Conservation (phyloP, 2,113 vertebrate genomes). For the Nibea coibor region DNA sequence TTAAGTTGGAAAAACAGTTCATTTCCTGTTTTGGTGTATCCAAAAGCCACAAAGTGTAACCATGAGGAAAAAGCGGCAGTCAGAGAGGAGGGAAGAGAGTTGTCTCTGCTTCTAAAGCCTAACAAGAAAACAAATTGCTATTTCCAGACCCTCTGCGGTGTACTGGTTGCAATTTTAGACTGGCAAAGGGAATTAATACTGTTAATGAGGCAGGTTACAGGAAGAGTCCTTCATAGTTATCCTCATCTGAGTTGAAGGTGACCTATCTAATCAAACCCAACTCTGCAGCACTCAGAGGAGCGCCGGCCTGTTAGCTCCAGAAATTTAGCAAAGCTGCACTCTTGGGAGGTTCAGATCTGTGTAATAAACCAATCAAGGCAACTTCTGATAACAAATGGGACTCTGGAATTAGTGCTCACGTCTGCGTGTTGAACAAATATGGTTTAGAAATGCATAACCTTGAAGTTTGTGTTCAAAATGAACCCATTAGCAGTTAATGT, state of each 20-base stretch:
- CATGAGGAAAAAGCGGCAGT: not conserved
- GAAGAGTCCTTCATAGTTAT: conserved; percentile 41
- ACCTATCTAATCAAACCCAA: conserved; percentile 55
- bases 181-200: conserved; percentile 24
- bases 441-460: conserved; percentile 38
- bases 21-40: not conserved
- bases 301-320: conserved; percentile 8
- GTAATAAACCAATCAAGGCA: conserved; percentile 33
- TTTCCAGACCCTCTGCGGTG: conserved; percentile 21
- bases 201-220: conserved; percentile 48
- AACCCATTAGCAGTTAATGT: not conserved
- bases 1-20: not conserved
- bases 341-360: conserved; percentile 8
- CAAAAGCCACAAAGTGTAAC: not conserved
- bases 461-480: not conserved
- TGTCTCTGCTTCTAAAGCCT: conserved; percentile 2
- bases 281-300: conserved; percentile 18
- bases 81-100: conserved; percentile 1
- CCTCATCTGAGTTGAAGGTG: conserved; percentile 51
- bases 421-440: conserved; percentile 19
- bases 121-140: conserved; percentile 41
- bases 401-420: conserved; percentile 15
- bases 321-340: conserved; percentile 27
- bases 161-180: conserved; percentile 18
- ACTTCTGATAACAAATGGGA: conserved; percentile 33